A percentile compares a stretch with the other conserved stretches of the same genome.
These are phyloP conservation scores for Atractosteus spatula DNA, from an alignment of 2,113 vertebrate species.

Conservation along the genomic window DNA sequence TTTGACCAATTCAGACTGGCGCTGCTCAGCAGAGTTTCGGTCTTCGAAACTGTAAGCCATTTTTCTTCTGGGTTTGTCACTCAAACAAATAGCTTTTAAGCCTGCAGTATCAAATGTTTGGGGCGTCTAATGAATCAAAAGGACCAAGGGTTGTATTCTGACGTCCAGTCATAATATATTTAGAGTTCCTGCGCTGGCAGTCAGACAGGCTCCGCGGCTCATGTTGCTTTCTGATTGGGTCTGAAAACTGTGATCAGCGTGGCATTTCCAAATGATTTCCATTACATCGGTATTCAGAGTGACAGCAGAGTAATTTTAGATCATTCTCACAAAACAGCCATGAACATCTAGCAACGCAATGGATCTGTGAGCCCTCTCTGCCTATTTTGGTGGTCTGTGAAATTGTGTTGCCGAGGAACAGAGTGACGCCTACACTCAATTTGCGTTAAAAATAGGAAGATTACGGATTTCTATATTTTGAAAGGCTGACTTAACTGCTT, in stretches of 20 bases:
- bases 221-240: neutral
- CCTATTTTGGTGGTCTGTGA: constrained; percentile 15
- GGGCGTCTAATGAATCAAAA: too few relatives aligned
- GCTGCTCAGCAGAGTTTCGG: neutral
- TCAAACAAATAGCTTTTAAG: neutral
- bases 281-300: constrained; percentile 27
- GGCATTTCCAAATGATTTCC: constrained; percentile 15
- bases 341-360: constrained; percentile 33
- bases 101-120: too few relatives aligned
- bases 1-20: constrained; percentile 1
- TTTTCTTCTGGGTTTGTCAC: neutral
- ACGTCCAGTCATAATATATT: too few relatives aligned
- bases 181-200: too few relatives aligned
- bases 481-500: too few relatives aligned
- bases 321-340: constrained; percentile 33
- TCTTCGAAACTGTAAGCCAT: neutral
- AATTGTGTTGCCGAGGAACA: constrained; percentile 50
- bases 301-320: constrained; percentile 27
- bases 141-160: too few relatives aligned
- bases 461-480: too few relatives aligned
- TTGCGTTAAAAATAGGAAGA: neutral
- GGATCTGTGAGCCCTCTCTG: neutral
- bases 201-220: neutral
- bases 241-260: constrained; percentile 16
- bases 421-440: neutral